Base-by-base conservation (phyloP, 2,797 vertebrate species). In the Eulemur albifrons region DNA sequence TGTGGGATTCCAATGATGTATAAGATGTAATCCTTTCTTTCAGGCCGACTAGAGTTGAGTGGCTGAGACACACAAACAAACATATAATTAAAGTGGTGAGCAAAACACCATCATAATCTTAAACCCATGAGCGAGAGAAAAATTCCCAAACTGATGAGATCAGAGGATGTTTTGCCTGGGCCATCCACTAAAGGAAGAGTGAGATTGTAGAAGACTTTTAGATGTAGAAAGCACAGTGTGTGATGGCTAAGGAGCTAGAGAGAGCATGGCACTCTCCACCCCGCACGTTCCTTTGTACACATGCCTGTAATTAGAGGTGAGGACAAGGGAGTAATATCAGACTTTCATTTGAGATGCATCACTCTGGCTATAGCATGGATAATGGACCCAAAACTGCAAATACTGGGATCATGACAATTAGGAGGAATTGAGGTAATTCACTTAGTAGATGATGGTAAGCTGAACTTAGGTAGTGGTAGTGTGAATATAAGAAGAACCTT, bases 281-380 rank as follows among this genome's bases (percentile, higher is more conserved):
- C n/a, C n/a, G 3, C 3, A 35, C 2, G 0, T 45, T 79, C 13
- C 27, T 93, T 25, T n/a, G 2, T 86, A 5, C 13, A 52, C 7
- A 2, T 81, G 32, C 48, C 9, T 75, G 3, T 73, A 80, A 35
- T 27, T 57, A 45, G 10, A 77, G 21, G 12, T 54, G 9, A 81
- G 5, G 0, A 32, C 1, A 52, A 18, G 14, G 10, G 5, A 4
- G 0, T 3, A 20, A 54, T 25, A 18, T 48, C 40, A 61, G 14
- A 77, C 13, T 67, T 52, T 50, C 30, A 63, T 73, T 69, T 83
- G 32, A 92, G 45, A 23, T 4, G 40, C 23, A 54, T 48, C 14
- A 59, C n/a, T 80, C 18, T 83, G 10, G 5, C 15, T 14, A 4
- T 2, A 40, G 52, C 8, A 23, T 25, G 8, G 17, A 72, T 38